Conservation (phyloP, 2,797 vertebrate species). For the Sebastes trivittatus region DNA sequence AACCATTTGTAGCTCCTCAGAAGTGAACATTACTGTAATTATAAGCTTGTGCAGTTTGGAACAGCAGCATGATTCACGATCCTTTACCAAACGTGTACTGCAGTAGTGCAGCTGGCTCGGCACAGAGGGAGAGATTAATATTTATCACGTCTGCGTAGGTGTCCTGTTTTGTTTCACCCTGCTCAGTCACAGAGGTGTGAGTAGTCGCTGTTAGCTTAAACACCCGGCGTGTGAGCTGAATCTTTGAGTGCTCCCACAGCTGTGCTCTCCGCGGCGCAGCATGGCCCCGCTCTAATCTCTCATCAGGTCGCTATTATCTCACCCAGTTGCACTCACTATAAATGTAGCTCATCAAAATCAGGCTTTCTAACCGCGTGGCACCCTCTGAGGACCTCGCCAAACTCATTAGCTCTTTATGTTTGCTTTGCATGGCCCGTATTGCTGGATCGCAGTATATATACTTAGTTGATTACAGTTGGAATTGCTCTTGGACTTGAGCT, state of each 20-base stretch:
- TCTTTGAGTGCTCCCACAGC: constrained; percentile 43
- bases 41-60: neutral
- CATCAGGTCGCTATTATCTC: constrained; percentile 65
- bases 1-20: neutral
- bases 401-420: constrained; percentile 49
- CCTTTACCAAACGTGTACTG: neutral
- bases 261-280: constrained; percentile 46
- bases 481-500: constrained; percentile 5
- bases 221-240: neutral
- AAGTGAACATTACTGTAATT: neutral
- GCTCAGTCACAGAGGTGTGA: constrained; percentile 22
- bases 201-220: constrained; percentile 7
- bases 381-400: constrained; percentile 23
- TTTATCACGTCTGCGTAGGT: constrained; percentile 6
- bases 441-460: neutral
- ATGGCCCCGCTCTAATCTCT: constrained; percentile 48
- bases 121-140: constrained; percentile 5
- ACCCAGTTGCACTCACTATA: constrained; percentile 56
- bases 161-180: constrained; percentile 30
- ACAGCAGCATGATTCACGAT: neutral
- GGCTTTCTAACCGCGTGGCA: constrained; percentile 1
- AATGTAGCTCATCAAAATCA: constrained; percentile 64
- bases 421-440: constrained; percentile 20
- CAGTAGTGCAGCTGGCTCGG: neutral
- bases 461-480: constrained; percentile 30